A percentile compares a stretch with the other conserved stretches of the same genome.
phyloP scores from a whole-genome alignment of 2,888 invertebrate genomes.

The Orgyia antiqua region DNA sequence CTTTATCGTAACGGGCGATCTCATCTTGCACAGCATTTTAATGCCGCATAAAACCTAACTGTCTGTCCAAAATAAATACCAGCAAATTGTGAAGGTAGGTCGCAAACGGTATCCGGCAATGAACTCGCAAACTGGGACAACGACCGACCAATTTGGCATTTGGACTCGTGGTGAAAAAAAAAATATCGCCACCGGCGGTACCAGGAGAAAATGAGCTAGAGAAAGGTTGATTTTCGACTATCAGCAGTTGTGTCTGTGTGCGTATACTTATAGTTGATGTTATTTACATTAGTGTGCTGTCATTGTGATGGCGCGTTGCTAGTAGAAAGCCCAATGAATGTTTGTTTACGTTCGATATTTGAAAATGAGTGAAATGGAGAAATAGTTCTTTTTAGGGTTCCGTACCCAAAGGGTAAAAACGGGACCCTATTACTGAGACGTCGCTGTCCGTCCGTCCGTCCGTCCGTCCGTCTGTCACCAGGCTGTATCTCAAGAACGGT shows the following conservation, averaged over 20 bases:
- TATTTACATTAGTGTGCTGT: conserved; percentile 26
- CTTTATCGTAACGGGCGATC: conserved; percentile 50
- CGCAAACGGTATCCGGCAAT: conserved; percentile 68
- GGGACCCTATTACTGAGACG: too few species aligned
- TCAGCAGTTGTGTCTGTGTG: conserved; percentile 21
- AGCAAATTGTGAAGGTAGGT: conserved; percentile 72
- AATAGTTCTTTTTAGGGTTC: too few species aligned
- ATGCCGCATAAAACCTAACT: conserved; percentile 68
- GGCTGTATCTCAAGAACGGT: too few species aligned
- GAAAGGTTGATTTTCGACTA: conserved; percentile 52
- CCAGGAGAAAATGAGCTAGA: conserved; percentile 64
- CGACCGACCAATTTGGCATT: conserved; percentile 56
- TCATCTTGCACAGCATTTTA: conserved; percentile 61
- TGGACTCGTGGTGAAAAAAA: conserved; percentile 55
- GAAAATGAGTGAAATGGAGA: conserved; percentile 42
- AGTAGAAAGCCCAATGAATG: conserved; percentile 49
- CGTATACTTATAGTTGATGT: conserved; percentile 35
- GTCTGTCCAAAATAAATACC: conserved; percentile 62
- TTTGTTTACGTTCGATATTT: conserved; percentile 46
- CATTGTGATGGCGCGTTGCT: conserved; percentile 25
- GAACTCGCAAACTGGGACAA: conserved; percentile 59
- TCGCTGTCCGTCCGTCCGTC: too few species aligned
- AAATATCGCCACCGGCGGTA: conserved; percentile 46
- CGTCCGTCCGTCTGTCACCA: too few species aligned
- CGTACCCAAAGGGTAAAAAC: too few species aligned